These are phyloP conservation scores for Synanthedon myopaeformis DNA, from an alignment of 2,888 invertebrate genomes.

Conservation along the genomic window DNA sequence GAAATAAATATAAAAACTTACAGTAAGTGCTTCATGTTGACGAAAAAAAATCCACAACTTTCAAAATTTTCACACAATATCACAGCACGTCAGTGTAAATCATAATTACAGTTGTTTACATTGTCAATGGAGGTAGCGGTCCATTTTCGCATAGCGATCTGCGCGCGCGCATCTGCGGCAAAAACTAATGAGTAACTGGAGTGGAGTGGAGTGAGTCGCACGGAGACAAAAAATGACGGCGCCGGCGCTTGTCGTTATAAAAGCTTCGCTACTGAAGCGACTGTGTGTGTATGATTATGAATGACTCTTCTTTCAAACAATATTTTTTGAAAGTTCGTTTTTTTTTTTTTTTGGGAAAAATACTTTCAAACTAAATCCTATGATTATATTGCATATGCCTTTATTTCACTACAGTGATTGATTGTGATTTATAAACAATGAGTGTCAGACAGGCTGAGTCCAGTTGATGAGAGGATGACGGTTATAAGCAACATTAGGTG, in stretches of 20 bases:
- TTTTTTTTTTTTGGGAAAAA: too few species aligned
- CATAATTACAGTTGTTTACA: neutral
- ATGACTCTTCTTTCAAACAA: too few species aligned
- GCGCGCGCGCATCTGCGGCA: slow-evolving; percentile 3
- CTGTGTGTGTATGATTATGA: neutral
- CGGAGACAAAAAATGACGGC: neutral
- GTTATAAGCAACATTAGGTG: too few species aligned
- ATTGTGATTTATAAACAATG: too few species aligned
- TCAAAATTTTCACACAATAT: slow-evolving; percentile 1
- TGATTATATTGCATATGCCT: too few species aligned
- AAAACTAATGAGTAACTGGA: slow-evolving; percentile 6
- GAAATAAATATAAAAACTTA: slow-evolving; percentile 11
- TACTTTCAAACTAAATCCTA: too few species aligned
- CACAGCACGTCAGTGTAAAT: slow-evolving; percentile 3
- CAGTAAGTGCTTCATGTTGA: slow-evolving; percentile 21
- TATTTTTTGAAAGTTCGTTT: too few species aligned
- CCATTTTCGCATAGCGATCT: slow-evolving; percentile 1
- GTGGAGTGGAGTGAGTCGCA: neutral
- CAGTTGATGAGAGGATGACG: too few species aligned
- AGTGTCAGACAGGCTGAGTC: too few species aligned
- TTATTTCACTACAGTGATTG: too few species aligned
- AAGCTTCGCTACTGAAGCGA: slow-evolving; percentile 3
- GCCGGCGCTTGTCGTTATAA: slow-evolving; percentile 4
- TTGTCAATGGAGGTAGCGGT: neutral
- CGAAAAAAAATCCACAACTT: slow-evolving; percentile 1